Evolutionary conservation across 2,888 invertebrate species (phyloP), one percentile per base, ranked within the genome.

Genomic region (Allacma fusca): DNA sequence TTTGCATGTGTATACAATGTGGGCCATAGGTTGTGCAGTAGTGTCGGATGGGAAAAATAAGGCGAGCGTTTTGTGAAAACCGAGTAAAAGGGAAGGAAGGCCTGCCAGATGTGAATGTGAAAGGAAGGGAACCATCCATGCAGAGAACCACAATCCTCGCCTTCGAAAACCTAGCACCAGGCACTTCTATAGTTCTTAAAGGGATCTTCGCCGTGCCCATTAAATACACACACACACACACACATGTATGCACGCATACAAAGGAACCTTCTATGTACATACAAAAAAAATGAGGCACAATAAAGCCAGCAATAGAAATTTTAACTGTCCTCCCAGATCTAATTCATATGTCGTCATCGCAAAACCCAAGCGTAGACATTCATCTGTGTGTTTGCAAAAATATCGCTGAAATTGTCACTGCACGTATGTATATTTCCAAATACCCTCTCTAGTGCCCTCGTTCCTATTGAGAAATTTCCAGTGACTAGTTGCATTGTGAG

Each of bases 81-180:
- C 71, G 65, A 78, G 65, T 75, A 68, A 78, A 75, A 78, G 74
- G 78, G 75, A 78, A 75, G 74, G 62, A 79, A 79, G 77, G 79
- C 77, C 75, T 77, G 77, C 77, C 79, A 79, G 79, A 79, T 79
- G 79, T 79, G 74, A 75, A 79, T 79, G 79, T 79, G 70, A 75
- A 77, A 77, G 79, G 79, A 79, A 79, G 79, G 79, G 74, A 79
- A 73, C 73, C 79, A 77, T 62, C 76, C 76, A 79, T 69, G 79
- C 79, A 79, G 72, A 74, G 79, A 77, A 76, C 73, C 76, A 74
- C 73, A 77, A 69, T 79, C 43, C 76, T 71, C 71, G 78, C 62
- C 73, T 73, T 73, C 21, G 62, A 71, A 50, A 40, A 24, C 26
- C 24, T 70, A 62, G 24, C 62, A 62, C 62, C 62, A 62, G 62